Evolutionary conservation across 53 echinoderm and acorn worm genomes (phyloP), one percentile per base, ranked within the genome.

Genomic region (Temnopleurus reevesii): DNA sequence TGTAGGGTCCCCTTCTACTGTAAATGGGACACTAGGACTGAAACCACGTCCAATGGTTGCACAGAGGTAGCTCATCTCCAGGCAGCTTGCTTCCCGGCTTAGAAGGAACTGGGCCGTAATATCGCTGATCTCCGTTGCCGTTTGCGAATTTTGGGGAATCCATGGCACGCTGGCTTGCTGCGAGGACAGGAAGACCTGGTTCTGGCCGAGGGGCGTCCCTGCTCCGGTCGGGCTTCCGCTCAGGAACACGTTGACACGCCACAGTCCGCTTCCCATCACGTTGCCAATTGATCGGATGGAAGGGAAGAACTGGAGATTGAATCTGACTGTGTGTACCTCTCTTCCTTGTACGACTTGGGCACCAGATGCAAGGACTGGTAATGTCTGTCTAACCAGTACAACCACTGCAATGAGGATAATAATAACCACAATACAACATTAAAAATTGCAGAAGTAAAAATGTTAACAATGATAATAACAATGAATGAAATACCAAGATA

Each of bases 221-320:
- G 23, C 77, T 9, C 95, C 95, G 51, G 91, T 71, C 4, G 90
- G 43, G 17, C 38, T 53, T 51, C 49, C 51, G 51, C 93, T 94
- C 24, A 95, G 76, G 81, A 80, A 94, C 2, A 92, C 29, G 10
- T 89, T 85, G 36, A 97, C 94, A 1, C 83, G 89, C 97, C 97
- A 97, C 58, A 97, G 89, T 41, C 90, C 89, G 5, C 89, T 91
- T 0, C 97, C 97, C 1, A 80, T 63, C 15, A 97, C 45, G 31
- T 59, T 59, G 23, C 90, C 92, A 23, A 53, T 41, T 43, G 93
- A 58, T 17, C 12, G 76, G 6, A 15, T 0, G 2, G 90, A 91
- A 12, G 97, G 97, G n/a, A 79, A 71, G 45, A 97, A 91, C 8
- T 79, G 31, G 27, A 97, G 94, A 91, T 91, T 91, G 45, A 97